A percentile compares a stretch with the other conserved stretches of the same genome.
Conservation (phyloP, 2,888 invertebrate species). For the Eupithecia exiguata region DNA sequence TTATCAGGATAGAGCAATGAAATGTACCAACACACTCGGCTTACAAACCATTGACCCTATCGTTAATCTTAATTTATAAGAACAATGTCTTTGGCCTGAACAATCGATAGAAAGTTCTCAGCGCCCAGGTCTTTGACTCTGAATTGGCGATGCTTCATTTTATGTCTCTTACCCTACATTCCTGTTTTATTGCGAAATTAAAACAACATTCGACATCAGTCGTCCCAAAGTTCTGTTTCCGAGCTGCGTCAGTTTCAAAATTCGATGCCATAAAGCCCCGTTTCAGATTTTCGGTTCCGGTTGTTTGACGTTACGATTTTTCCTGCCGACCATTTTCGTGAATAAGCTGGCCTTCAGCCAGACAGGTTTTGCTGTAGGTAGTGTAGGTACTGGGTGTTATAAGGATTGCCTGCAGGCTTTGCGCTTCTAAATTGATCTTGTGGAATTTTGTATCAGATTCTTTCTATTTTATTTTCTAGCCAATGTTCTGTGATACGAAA, state of each 20-base stretch:
- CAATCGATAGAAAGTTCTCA: constrained; percentile 13
- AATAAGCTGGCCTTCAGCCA: constrained; percentile 39
- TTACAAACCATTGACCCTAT: background rate
- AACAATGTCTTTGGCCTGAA: constrained; percentile 8
- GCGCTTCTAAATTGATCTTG: constrained; percentile 10
- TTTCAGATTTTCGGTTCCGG: constrained; percentile 45
- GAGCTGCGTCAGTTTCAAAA: constrained; percentile 43
- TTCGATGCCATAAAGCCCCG: constrained; percentile 46
- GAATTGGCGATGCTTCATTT: constrained; percentile 35
- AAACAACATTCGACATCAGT: constrained; percentile 30
- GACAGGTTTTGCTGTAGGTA: constrained; percentile 27
- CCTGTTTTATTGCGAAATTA: constrained; percentile 36
- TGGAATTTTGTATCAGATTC: background rate
- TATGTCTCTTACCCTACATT: constrained; percentile 32
- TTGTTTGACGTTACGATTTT: constrained; percentile 44
- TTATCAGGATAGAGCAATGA: background rate
- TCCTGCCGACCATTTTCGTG: constrained; percentile 42
- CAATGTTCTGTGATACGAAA: background rate
- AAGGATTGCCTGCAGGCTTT: constrained; percentile 19
- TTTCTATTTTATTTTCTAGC: background rate
- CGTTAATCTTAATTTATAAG: constrained; percentile 4
- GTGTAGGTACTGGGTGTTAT: constrained; percentile 19
- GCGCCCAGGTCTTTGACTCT: constrained; percentile 19
- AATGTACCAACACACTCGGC: background rate
- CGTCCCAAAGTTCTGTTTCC: constrained; percentile 3